Base-by-base conservation (phyloP, 2,888 invertebrate species). In the Noctua janthina region DNA sequence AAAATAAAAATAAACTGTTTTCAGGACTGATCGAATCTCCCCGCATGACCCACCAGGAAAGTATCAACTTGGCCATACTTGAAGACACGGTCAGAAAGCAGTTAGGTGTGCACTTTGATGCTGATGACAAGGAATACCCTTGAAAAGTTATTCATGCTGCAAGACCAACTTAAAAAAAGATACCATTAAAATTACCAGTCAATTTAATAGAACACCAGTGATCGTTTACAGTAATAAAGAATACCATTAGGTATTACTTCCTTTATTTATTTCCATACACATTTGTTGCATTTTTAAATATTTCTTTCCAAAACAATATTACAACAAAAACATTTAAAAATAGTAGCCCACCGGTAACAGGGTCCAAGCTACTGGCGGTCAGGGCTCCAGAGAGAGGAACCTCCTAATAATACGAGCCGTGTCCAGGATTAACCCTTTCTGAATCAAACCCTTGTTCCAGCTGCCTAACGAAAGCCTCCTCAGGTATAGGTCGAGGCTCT, bases 11-110 rank as follows among this genome's bases (percentile, higher is more conserved):
- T 43, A 56, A 51, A 68, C 87, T 75, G 69, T 81, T 93, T 62
- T 90, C 94, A 97, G 98, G 98, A 46, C 94, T 98, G 72, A 92
- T 97, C 67, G 98, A 98, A 94, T 98, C 98, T 76, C 97, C 98
- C 0, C 95, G 96, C 67, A 97, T 98, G 91, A 93, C 97, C 8
- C 98, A 98, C 87, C 96, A 97, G 35, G 98, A 98, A 71, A 98
- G 98, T 77, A 95, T 98, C 56, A 92, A 97, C n/a, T 93, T 98
- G 78, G 98, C 98, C 0, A 97, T 97, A 88, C 96, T 98, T 23
- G 97, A 98, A 95, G 98, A 98, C 91, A 97, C 97, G 64, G 96
- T 98, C 67, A 96, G 98, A n/a, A 97, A 96, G 85, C 98, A 98
- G 95, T 89, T 98, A 69, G 98, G 98, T 2, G 98, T 98, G 1